These are phyloP conservation scores for Unio delphinus DNA, from an alignment of 2,888 invertebrate genomes.

Conservation along the genomic window DNA sequence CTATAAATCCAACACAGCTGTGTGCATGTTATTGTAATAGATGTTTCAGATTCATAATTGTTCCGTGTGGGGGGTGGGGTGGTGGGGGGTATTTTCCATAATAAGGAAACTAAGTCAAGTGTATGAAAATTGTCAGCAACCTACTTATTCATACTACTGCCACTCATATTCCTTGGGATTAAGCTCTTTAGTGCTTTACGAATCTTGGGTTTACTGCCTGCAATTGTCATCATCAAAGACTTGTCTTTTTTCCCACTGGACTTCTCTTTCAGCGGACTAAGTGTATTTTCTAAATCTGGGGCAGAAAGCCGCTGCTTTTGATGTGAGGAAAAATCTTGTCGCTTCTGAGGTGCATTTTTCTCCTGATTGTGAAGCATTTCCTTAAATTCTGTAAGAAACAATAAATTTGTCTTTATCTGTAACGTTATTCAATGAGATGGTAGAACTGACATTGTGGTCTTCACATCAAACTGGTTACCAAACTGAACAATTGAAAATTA, in stretches of 20 bases:
- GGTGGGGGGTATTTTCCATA: background rate
- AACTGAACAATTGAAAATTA: too few species aligned
- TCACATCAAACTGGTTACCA: too few species aligned
- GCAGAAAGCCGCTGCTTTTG: conserved; percentile 83
- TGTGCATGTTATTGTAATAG: too few species aligned
- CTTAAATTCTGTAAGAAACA: conserved; percentile 75
- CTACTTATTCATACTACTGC: conserved; percentile 61
- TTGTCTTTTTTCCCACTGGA: conserved; percentile 70
- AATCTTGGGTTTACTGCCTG: conserved; percentile 83
- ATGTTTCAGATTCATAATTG: too few species aligned
- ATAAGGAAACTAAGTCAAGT: background rate
- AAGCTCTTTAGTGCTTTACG: conserved; percentile 92
- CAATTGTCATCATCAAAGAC: conserved; percentile 82
- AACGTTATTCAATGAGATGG: background rate
- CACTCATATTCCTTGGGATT: conserved; percentile 74
- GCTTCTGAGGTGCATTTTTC: conserved; percentile 82
- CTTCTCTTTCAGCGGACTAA: conserved; percentile 64
- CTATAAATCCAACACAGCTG: too few species aligned
- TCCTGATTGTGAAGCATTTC: conserved; percentile 84
- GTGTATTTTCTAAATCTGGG: conserved; percentile 78
- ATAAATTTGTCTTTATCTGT: background rate
- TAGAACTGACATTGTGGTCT: too few species aligned
- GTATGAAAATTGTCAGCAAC: conserved; percentile 7
- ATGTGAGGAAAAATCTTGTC: conserved; percentile 80
- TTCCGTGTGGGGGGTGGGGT: too few species aligned